A percentile compares a stretch with the other conserved stretches of the same genome.
phyloP scores from a whole-genome alignment of 1,140 invertebrate species.

The Atta colombica region DNA sequence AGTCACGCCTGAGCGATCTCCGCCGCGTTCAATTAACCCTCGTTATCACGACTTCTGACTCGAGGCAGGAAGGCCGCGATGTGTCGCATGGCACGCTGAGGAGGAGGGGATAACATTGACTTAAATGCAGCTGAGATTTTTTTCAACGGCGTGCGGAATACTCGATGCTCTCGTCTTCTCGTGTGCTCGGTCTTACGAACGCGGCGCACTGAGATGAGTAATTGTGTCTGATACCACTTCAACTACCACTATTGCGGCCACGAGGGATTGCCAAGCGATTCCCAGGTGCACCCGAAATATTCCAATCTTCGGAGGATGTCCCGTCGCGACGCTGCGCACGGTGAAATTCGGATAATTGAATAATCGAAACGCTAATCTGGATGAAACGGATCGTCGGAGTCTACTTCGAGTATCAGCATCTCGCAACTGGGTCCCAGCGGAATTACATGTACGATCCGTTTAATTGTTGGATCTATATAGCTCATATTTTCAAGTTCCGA shows the following conservation, averaged over 20 bases:
- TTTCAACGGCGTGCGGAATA: slow-evolving; percentile 6
- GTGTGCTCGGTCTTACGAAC: slow-evolving; percentile 1
- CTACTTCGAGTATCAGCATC: background rate
- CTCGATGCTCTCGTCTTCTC: slow-evolving; percentile 3
- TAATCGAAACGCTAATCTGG: slow-evolving; percentile 41
- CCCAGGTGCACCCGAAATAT: slow-evolving; percentile 12
- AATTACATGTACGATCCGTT: background rate
- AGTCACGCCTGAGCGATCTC: slow-evolving; percentile 32
- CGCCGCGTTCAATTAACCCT: slow-evolving; percentile 58
- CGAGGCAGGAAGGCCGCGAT: slow-evolving; percentile 43
- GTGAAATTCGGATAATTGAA: slow-evolving; percentile 40
- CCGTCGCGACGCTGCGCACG: background rate
- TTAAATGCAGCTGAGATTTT: slow-evolving; percentile 55
- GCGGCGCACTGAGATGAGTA: background rate
- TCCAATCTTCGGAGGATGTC: slow-evolving; percentile 5
- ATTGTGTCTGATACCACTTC: background rate
- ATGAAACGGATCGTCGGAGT: background rate
- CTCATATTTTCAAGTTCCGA: background rate
- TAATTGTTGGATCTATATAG: background rate
- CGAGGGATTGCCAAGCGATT: background rate
- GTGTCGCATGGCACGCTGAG: background rate
- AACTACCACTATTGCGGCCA: background rate
- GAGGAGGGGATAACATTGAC: slow-evolving; percentile 56
- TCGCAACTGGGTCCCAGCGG: background rate
- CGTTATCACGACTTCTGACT: slow-evolving; percentile 56